Base-by-base conservation (phyloP, 2,888 invertebrate genomes). In the Lasioglossum lativentre region DNA sequence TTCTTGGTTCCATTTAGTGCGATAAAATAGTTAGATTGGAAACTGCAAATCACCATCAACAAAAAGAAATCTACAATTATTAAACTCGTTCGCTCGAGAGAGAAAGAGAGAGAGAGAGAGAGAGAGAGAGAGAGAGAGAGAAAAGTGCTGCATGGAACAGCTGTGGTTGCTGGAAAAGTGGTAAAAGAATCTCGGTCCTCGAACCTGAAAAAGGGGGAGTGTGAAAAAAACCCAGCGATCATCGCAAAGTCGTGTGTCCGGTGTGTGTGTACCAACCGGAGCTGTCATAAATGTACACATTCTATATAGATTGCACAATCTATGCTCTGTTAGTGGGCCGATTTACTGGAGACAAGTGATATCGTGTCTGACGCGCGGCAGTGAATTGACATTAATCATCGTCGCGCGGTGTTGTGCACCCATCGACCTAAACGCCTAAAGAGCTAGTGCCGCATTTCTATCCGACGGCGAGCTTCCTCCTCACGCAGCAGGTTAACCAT, bases 271-370 rank as follows among this genome's bases (percentile, higher is more conserved):
- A 85, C 77, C 80, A 81, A 85, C 59, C 80, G 81, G 83, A 86
- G 88, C 88, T 88, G 91, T 90, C 90, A 91, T 90, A 89, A 91
- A 91, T 90, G 91, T 90, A 88, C 90, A 88, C 86, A 80, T 91
- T 90, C 91, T 90, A 91, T 88, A 86, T 90, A 90, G 86, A 90
- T 88, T 88, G 86, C 90, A 87, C 90, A 91, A 89, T 91, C 91
- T 91, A 91, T 91, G 90, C 87, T 91, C 88, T 86, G 85, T 89
- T 91, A 84, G 87, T 89, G 87, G 82, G 90, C 88, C 91, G 91
- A 91, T 91, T 88, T 82, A 83, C 86, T 75, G 83, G 83, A 89
- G 87, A 87, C 90, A 85, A 90, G 91, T 90, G 90, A 90, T n/a
- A n/a, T 90, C 88, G 86, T 82, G 82, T 88, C 78, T 85, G 80